Base-by-base conservation (phyloP, 1,140 invertebrate species). In the Lithobius niger region DNA sequence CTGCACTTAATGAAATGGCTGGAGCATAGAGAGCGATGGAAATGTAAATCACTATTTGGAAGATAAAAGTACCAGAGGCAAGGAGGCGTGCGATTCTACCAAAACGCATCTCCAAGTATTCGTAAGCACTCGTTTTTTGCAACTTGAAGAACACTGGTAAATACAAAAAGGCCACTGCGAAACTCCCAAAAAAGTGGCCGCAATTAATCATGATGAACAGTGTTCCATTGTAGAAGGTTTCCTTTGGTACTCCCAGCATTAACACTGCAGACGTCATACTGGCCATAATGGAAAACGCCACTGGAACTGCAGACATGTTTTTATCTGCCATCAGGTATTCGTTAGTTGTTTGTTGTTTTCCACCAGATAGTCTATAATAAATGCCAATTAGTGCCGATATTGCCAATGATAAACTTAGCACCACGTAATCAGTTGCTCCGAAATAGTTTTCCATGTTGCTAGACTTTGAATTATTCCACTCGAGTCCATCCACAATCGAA, bases 221-320 rank as follows among this genome's bases (percentile, higher is more conserved):
- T 50, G 85, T 84, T 26, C 88, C 88, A 68, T 77, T 68, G 52
- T 84, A 79, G 66, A 91, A 92, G 69, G 83, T 90, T 69, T 93
- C 89, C 48, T 83, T 79, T 1, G 86, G 85, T 0, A 91, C 82
- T 13, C 92, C 92, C 21, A 96, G 72, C n/a, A 96, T 22, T 0
- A 90, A 90, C 19, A 95, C 82, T 15, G 91, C 89, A 0, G 90
- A 95, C 85, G 96, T 93, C 65, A 96, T 95, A 42, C 87, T 92
- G 10, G 91, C 87, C 81, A 92, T 88, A 1, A 94, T 69, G 16
- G 86, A 89, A 55, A 93, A 83, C 1, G 83, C 83, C 0, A 93
- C 86, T 0, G 89, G 87, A 0, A 78, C 26, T 50, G 88, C 74
- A 2, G 77, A 73, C 83, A 91, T 87, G 25, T 82, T 82, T 55